Evolutionary conservation across 2,888 invertebrate genomes (phyloP).

Genomic region (Eupeodes luniger): DNA sequence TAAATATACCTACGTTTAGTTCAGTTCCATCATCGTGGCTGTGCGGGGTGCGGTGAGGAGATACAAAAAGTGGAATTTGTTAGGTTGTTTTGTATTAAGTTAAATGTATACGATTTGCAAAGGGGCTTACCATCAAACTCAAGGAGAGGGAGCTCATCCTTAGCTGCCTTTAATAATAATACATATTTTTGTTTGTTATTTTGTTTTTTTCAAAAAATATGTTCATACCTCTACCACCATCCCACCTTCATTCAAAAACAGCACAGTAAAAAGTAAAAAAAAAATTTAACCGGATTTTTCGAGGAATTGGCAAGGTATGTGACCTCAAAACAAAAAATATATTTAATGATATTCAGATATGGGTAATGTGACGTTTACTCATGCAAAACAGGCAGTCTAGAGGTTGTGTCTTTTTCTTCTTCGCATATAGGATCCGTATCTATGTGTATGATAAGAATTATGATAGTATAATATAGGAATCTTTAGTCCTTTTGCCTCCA

Average conservation of each 20-base stretch:
- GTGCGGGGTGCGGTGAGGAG: constrained; percentile 16
- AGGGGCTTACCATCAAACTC: constrained; percentile 5
- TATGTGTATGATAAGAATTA: constrained; percentile 21
- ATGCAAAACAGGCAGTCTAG: constrained; percentile 31
- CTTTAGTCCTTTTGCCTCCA: not conserved
- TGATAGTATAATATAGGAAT: constrained; percentile 1
- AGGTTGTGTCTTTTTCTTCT: not conserved
- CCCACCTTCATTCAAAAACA: not conserved
- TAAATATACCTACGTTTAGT: constrained; percentile 39
- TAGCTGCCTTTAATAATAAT: constrained; percentile 28
- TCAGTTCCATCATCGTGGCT: too few relatives aligned
- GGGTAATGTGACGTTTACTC: constrained; percentile 35
- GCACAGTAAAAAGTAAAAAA: not conserved
- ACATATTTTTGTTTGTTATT: constrained; percentile 7
- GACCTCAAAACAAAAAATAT: constrained; percentile 49
- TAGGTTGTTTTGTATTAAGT: constrained; percentile 34
- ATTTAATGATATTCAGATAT: constrained; percentile 50
- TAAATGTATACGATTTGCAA: constrained; percentile 23
- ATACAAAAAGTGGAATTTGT: constrained; percentile 64
- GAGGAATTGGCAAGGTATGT: constrained; percentile 39
- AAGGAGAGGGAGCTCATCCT: constrained; percentile 26
- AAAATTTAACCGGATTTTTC: constrained; percentile 22
- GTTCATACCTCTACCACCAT: too few relatives aligned
- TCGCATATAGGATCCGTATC: too few relatives aligned
- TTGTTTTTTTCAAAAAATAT: not conserved